Evolutionary conservation across 2,888 invertebrate genomes (phyloP), one percentile per base, ranked within the genome.

Genomic region (Apomyelois bistriatella): DNA sequence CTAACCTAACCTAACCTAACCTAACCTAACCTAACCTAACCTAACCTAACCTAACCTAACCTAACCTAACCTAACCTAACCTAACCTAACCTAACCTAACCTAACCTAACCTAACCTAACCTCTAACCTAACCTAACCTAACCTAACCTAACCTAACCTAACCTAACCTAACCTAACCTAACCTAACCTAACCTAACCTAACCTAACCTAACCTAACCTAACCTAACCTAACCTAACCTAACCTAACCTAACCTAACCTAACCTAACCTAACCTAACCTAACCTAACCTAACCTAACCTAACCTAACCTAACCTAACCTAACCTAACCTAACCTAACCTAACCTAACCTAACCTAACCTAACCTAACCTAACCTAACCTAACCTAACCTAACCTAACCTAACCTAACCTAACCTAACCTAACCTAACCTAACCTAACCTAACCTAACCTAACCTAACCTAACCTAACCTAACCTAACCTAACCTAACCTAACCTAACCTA

Each of bases 91-190:
- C 32, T 32, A 32, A 32, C 32, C 32, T 32, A 32, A 32, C 32
- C 32, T 32, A 32, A 32, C 65, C 62, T 62, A 61, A 64, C 36
- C 65, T n/a, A 7, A n/a, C n/a, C n/a, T n/a, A n/a, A n/a, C n/a
- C n/a, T n/a, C n/a, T n/a, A n/a, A n/a, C n/a, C n/a, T n/a, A n/a
- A n/a, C 55, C 56, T 53, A 53, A 53, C 53, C 53, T 53, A 53
- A 56, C 53, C 53, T 53, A 53, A 56, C 56, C 56, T 56, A 53
- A 53, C 53, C 56, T 53, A 52, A 52, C 53, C 53, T 56, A 56
- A 53, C 53, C 53, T 56, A 53, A 56, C 53, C 53, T 53, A 53
- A 56, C 53, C 56, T 53, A 53, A 53, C 56, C 56, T 53, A 56
- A 56, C 56, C 56, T 56, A 56, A 56, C 56, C 56, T 56, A 56